phyloP scores from a whole-genome alignment of 53 echinoderm and acorn worm species.

The Mesocentrotus franciscanus region DNA sequence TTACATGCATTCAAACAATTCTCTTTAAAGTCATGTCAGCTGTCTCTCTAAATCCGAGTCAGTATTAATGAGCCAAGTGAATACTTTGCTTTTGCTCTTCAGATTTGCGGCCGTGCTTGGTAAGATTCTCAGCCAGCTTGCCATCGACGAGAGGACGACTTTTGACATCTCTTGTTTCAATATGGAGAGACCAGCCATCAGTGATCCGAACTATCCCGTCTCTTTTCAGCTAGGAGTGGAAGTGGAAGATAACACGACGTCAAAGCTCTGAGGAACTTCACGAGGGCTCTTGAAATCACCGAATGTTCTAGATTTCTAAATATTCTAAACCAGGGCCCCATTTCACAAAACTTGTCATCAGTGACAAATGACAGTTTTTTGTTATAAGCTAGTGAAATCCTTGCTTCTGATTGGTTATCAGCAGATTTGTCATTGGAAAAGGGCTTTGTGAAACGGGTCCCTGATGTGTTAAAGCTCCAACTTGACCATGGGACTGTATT shows the following conservation, averaged over 20 bases:
- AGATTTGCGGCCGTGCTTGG: conserved; percentile 76
- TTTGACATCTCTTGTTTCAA: conserved; percentile 79
- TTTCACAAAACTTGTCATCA: no score
- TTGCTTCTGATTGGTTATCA: no score
- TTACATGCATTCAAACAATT: no score
- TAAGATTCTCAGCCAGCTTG: conserved; percentile 79
- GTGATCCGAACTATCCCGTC: conserved; percentile 70
- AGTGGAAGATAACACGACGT: not conserved
- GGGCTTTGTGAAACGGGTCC: no score
- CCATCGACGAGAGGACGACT: conserved; percentile 73
- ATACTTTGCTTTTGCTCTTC: not conserved
- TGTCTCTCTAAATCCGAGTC: no score
- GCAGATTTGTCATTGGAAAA: no score
- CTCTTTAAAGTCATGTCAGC: no score
- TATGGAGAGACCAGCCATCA: conserved; percentile 79
- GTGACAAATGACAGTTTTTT: no score
- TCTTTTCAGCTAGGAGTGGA: conserved; percentile 24
- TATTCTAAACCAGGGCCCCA: not conserved
- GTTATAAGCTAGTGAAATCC: no score
- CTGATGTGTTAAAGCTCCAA: no score
- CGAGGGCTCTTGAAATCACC: not conserved
- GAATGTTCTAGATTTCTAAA: not conserved
- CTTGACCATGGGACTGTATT: no score
- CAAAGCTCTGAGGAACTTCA: conserved; percentile 20
- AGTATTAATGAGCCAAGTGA: no score